phyloP scores from a whole-genome alignment of 2,797 vertebrate species.

The Myotis pilosus region DNA sequence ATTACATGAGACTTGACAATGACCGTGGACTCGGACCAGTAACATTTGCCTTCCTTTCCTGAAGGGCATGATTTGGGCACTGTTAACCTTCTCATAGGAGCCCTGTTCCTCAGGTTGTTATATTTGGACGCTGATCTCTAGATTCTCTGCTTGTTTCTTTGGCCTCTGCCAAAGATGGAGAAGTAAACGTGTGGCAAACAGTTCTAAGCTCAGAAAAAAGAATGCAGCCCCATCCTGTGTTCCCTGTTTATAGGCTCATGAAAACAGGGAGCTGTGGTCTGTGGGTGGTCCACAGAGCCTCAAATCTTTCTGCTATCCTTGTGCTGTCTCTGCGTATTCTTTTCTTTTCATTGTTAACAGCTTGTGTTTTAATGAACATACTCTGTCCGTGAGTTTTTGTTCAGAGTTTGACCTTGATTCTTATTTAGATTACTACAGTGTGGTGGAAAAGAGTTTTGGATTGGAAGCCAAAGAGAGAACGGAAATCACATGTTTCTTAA shows the following conservation, averaged over 20 bases:
- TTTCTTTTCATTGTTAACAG: not conserved
- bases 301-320: not conserved
- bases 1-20: not conserved
- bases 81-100: not conserved
- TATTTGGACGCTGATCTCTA: not conserved
- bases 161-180: not conserved
- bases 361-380: not conserved
- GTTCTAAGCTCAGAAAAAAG: not conserved
- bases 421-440: not conserved
- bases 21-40: not conserved
- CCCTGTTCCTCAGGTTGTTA: not conserved
- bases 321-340: not conserved
- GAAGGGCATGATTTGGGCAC: not conserved
- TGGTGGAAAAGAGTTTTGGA: not conserved
- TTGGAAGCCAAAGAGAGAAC: not conserved
- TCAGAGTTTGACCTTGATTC: not conserved
- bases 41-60: not conserved
- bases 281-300: not conserved
- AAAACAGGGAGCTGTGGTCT: not conserved
- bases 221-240: not conserved
- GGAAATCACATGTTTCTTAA: not conserved
- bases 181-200: not conserved
- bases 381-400: not conserved
- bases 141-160: slow-evolving; percentile 33
- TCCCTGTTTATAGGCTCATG: not conserved